Evolutionary conservation across 2,888 invertebrate genomes (phyloP).

Genomic region (Physocephala rufipes): DNA sequence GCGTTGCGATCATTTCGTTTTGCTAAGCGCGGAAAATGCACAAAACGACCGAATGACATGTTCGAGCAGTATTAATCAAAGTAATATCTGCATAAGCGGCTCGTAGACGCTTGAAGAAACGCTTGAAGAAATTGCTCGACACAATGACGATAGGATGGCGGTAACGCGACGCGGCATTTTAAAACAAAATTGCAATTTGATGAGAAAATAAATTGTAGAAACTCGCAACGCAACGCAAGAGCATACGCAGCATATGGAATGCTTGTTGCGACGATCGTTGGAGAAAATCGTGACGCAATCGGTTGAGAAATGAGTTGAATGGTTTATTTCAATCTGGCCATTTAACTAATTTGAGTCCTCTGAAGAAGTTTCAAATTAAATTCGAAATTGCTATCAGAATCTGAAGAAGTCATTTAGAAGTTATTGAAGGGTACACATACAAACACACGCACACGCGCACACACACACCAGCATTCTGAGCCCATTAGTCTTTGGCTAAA

Average conservation of each 20-base stretch:
- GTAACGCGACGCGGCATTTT: constrained; percentile 40
- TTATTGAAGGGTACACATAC: not conserved
- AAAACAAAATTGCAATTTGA: constrained; percentile 64
- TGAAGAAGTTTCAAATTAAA: not conserved
- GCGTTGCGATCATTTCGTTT: constrained; percentile 51
- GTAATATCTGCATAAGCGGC: constrained; percentile 64
- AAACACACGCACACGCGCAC: not conserved
- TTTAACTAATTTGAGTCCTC: constrained; percentile 2
- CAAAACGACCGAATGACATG: constrained; percentile 65
- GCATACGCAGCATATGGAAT: no score
- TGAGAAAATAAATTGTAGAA: constrained; percentile 64
- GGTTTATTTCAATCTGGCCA: constrained; percentile 19
- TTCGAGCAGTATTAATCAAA: constrained; percentile 63
- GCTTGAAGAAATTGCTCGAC: constrained; percentile 46
- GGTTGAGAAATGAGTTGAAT: not conserved
- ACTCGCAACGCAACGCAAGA: not conserved
- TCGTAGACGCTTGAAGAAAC: constrained; percentile 51
- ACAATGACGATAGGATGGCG: constrained; percentile 66
- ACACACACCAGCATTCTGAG: no score
- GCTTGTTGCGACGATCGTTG: no score
- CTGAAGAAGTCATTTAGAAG: constrained; percentile 14
- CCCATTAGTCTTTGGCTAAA: not conserved
- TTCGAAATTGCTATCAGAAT: not conserved
- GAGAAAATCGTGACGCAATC: not conserved
- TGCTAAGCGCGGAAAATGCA: constrained; percentile 59